These are phyloP conservation scores for Ophiothrix spiculata DNA, from an alignment of 35 echinoderm and acorn worm genomes.

Conservation along the genomic window DNA sequence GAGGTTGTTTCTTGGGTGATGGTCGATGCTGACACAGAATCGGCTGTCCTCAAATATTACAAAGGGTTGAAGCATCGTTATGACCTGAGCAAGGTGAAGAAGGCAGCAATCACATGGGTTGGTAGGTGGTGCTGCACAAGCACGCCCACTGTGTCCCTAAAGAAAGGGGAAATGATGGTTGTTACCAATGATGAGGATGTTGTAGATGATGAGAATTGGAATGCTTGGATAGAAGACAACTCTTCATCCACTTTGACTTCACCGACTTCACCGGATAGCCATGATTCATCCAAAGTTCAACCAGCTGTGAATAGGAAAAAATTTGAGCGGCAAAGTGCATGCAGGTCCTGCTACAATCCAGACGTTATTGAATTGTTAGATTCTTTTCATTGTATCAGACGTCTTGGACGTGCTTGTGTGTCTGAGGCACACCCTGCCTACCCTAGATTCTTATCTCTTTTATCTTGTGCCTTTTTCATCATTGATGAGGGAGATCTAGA, in stretches of 20 bases:
- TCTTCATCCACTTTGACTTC: not conserved
- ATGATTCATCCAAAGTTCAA: not conserved
- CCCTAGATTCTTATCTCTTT: not conserved
- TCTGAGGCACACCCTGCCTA: not conserved
- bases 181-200: not conserved
- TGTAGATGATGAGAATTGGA: not conserved
- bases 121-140: not conserved
- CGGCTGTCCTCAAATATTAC: not conserved
- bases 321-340: not conserved
- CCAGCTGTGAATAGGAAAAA: not conserved
- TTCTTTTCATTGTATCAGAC: not conserved
- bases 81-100: not conserved
- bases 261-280: not conserved
- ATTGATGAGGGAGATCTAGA: not conserved
- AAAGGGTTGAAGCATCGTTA: not conserved
- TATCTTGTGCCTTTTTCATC: not conserved
- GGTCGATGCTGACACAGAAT: not conserved
- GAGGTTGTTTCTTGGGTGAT: not conserved
- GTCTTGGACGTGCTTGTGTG: not conserved
- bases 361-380: not conserved
- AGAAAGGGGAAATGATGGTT: not conserved
- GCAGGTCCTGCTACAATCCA: not conserved
- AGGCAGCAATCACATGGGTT: not conserved
- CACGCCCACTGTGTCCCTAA: not conserved
- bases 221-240: not conserved